Percentiles rank a stretch among this genome's conserved stretches.
Evolutionary conservation across 1,140 invertebrate genomes (phyloP).

Genomic region (Aphaenogaster floridana): DNA sequence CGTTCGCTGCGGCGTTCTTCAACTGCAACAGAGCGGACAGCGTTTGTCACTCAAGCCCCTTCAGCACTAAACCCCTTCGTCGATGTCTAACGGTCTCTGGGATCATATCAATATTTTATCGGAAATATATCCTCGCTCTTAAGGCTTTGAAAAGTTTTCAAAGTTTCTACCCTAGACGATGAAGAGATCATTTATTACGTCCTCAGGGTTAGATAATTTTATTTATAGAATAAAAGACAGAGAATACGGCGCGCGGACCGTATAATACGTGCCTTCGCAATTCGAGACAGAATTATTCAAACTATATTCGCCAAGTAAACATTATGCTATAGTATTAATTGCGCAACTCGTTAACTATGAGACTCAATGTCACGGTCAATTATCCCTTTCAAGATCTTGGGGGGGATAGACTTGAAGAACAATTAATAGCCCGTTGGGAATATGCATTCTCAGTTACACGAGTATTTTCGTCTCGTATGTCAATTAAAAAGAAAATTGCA

Average conservation of each 20-base stretch:
- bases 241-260: not conserved
- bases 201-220: slow-evolving; percentile 4
- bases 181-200: slow-evolving; percentile 29
- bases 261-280: not conserved
- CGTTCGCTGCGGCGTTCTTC: slow-evolving; percentile 99
- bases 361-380: slow-evolving; percentile 31
- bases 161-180: not conserved
- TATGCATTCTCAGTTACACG: not conserved
- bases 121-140: slow-evolving; percentile 8
- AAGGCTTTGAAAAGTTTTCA: slow-evolving; percentile 15
- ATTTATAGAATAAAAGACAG: slow-evolving; percentile 1
- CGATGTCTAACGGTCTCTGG: not conserved
- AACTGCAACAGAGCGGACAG: slow-evolving; percentile 90
- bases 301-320: slow-evolving; percentile 24
- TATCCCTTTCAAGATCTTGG: slow-evolving; percentile 24
- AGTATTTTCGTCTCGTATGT: not conserved
- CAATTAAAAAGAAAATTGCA: slow-evolving; percentile 7
- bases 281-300: not conserved
- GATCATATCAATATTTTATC: slow-evolving; percentile 2
- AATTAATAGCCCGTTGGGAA: not conserved
- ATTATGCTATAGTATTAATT: slow-evolving; percentile 42
- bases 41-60: not conserved
- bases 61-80: not conserved
- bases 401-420: not conserved
- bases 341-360: slow-evolving; percentile 24